Base-by-base conservation (phyloP, 2,797 vertebrate genomes). In the Gouania willdenowi region DNA sequence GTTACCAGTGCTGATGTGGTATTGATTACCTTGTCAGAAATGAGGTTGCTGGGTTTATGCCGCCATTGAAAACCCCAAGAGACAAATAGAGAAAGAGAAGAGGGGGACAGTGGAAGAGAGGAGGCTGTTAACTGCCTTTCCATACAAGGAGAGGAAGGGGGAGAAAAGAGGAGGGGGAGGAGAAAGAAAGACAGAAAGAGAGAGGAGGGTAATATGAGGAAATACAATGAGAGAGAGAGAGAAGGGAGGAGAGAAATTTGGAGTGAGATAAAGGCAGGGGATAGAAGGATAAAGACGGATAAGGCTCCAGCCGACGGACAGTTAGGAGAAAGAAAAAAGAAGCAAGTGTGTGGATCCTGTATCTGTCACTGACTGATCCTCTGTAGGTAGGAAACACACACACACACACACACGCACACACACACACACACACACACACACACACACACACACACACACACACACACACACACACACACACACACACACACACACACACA, bases 101-200 rank as follows among this genome's bases (percentile, higher is more conserved):
- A 51, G 64, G 44, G 41, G 43, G 37, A 65, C 26, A 60, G 63
- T 8, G 37, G 52, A 64, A 41, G 41, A 71, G 69, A 62, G 39
- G 63, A 66, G 62, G 57, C 66, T 39, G 54, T 70, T 76, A 71
- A 81, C 66, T 71, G 67, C 71, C 66, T 77, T 79, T 71, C 86
- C 84, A 81, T 88, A 88, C 80, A 85, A 80, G 84, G 86, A 82
- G 54, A 80, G 54, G 73, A 31, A 71, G 77, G 74, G 71, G 80
- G 64, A 73, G 76, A 59, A 28, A 51, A 52, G 65, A 55, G 33
- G 40, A 64, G 54, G 53, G 58, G 70, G 64, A 66, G 71, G 68
- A 66, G 75, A 79, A 73, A 75, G 48, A 70, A 36, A 41, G 31
- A 37, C 34, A 18, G 43, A 51, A 50, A 64, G 47, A 38, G 50